Evolutionary conservation across 2,888 invertebrate species (phyloP).

Genomic region (Eucriotettix oculatus): DNA sequence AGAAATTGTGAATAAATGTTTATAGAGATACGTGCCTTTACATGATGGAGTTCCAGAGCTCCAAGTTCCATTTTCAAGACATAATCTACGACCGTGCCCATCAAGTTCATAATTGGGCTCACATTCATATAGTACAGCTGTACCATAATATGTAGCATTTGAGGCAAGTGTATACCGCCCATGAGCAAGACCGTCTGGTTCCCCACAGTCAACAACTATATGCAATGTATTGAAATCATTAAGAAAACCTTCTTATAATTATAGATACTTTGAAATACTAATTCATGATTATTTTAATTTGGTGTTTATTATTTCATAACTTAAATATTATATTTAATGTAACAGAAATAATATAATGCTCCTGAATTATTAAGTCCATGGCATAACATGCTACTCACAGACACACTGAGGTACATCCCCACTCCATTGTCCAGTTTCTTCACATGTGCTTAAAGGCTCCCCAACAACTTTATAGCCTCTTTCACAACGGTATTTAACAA

Average conservation of each 20-base stretch:
- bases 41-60: conserved; percentile 70
- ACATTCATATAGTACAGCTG: conserved; percentile 71
- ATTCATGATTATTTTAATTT: no score
- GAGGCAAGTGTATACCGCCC: conserved; percentile 66
- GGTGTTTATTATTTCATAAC: no score
- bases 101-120: conserved; percentile 62
- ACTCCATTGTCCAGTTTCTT: conserved; percentile 73
- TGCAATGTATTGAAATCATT: no score
- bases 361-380: neutral
- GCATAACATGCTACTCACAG: conserved; percentile 39
- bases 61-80: conserved; percentile 82
- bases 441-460: conserved; percentile 69
- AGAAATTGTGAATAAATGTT: neutral
- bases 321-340: no score
- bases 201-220: conserved; percentile 72
- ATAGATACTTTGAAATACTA: no score
- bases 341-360: no score
- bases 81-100: conserved; percentile 66
- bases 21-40: conserved; percentile 34
- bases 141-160: conserved; percentile 78
- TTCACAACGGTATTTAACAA: conserved; percentile 79
- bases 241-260: no score
- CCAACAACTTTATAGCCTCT: conserved; percentile 77
- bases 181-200: conserved; percentile 51
- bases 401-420: conserved; percentile 67